Base-by-base conservation (phyloP, 2,113 vertebrate genomes). In the Muntiacus reevesi region DNA sequence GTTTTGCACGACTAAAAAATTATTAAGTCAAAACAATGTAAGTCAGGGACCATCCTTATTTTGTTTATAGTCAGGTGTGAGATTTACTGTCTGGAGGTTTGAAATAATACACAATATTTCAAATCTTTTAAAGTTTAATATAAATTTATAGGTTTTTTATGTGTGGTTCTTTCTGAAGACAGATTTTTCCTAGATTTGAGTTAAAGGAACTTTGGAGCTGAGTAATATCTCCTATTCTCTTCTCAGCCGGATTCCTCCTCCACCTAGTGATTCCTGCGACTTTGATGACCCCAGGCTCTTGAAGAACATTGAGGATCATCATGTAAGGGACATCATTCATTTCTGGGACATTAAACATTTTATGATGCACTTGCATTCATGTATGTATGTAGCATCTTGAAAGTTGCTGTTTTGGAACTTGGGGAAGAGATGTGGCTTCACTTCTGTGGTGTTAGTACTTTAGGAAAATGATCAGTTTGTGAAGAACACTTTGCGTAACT, bases 251-350 rank as follows among this genome's bases (percentile, higher is more conserved):
- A 98, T 99, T 89, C 99, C 99, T 81, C 99, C 99, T 76, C 97
- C 99, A 74, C 99, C 95, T 95, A 99, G 99, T 97, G 99, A 99
- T 96, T 99, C 99, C 0, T 99, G 99, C 40, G 99, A 99, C 98
- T 99, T 99, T 97, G 99, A 99, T 67, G 99, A 99, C 95, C 99
- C 99, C 16, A 98, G 99, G 79, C 99, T 99, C 82, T 99, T 99
- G 97, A 99, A 99, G 98, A 99, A 99, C 98, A 99, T 99, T 5
- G 99, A 99, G 97, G 99, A 99, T 95, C 98, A 99, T 91, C 99
- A 99, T 40, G 99, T 99, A 99, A 98, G 99, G 98, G 7, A 3
- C 1, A 0, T 27, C 3, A 1, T 28, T 94, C 40, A 47, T 71
- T 71, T 83, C 64, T 74, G n/a, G 86, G n/a, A 91, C 25, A 23